Conservation (phyloP, 2,888 invertebrate species). For the Flexamia atlantica region DNA sequence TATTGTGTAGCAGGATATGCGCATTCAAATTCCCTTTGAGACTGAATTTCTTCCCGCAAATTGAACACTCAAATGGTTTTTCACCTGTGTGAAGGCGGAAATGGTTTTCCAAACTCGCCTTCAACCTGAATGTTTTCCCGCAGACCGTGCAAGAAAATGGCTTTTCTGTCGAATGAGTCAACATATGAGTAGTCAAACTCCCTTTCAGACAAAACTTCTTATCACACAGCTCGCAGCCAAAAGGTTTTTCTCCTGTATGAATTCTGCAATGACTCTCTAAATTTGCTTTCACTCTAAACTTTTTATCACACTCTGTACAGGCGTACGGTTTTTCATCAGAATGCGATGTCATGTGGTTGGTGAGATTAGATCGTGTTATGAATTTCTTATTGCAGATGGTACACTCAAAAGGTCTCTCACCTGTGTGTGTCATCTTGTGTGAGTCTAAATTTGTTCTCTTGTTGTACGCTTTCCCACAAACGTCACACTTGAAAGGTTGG, state of each 20-base stretch:
- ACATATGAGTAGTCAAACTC: slow-evolving; percentile 71
- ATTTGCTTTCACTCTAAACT: slow-evolving; percentile 68
- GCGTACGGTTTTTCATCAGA: slow-evolving; percentile 57
- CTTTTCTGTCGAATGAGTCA: slow-evolving; percentile 74
- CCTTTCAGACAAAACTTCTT: slow-evolving; percentile 36
- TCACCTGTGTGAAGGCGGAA: slow-evolving; percentile 72
- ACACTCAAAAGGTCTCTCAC: slow-evolving; percentile 54
- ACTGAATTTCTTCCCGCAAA: slow-evolving; percentile 74
- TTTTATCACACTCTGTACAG: slow-evolving; percentile 69
- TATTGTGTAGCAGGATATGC: slow-evolving; percentile 71
- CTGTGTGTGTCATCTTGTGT: slow-evolving; percentile 59
- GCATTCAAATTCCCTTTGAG: slow-evolving; percentile 74
- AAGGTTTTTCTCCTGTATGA: slow-evolving; percentile 69
- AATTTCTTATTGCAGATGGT: slow-evolving; percentile 47
- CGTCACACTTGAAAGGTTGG: slow-evolving; percentile 43
- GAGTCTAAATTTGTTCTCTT: slow-evolving; percentile 28
- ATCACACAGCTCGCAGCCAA: slow-evolving; percentile 63
- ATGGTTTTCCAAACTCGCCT: slow-evolving; percentile 74
- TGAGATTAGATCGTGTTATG: slow-evolving; percentile 13
- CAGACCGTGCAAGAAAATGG: slow-evolving; percentile 73
- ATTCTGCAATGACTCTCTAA: slow-evolving; percentile 69
- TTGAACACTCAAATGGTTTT: slow-evolving; percentile 72
- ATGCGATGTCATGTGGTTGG: slow-evolving; percentile 38
- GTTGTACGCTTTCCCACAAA: slow-evolving; percentile 39
- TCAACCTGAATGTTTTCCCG: slow-evolving; percentile 73